Conservation (phyloP, 2,797 vertebrate genomes). For the Sphenodon punctatus region DNA sequence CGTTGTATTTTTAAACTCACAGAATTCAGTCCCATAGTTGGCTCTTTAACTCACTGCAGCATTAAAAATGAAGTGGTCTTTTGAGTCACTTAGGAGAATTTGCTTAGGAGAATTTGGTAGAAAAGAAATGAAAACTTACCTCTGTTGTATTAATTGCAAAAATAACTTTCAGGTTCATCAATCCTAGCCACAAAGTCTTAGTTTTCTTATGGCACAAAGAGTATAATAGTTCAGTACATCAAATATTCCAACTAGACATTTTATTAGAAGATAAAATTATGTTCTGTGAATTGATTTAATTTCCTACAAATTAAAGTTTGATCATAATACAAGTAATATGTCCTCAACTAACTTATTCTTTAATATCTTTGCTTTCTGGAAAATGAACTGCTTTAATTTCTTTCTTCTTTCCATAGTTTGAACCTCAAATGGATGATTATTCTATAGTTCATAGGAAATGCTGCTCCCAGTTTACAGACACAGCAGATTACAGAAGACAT, state of each 20-base stretch:
- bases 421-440: constrained; percentile 32
- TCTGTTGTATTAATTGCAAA: neutral
- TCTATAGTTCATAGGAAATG: constrained; percentile 71
- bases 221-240: neutral
- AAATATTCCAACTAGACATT: neutral
- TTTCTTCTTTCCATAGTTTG: constrained; percentile 29
- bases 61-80: neutral
- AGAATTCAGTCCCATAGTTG: neutral
- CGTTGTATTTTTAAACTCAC: neutral
- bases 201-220: neutral
- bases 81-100: neutral
- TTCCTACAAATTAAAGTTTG: constrained; percentile 16
- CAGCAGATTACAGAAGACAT: constrained; percentile 66
- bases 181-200: neutral
- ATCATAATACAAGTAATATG: neutral
- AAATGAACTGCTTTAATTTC: neutral
- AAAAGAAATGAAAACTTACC: neutral
- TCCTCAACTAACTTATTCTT: neutral
- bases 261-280: constrained; percentile 3
- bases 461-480: constrained; percentile 75
- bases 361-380: neutral
- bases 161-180: neutral
- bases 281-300: neutral
- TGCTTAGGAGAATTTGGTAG: neutral
- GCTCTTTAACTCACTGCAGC: neutral